Evolutionary conservation across 2,888 invertebrate genomes (phyloP).

Genomic region (Protophormia terraenovae): DNA sequence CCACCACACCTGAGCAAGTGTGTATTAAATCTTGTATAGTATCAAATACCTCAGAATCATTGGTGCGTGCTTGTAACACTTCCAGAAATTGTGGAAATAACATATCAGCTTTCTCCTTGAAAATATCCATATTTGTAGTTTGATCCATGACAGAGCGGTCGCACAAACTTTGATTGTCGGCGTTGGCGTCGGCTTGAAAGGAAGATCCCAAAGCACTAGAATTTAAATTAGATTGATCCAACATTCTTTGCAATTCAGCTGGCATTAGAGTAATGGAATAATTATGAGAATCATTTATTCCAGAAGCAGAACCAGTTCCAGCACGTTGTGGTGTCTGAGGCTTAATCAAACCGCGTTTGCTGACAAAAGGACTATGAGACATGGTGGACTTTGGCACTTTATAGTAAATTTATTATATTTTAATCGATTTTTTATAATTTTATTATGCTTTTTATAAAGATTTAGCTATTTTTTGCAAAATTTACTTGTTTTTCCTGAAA

Average conservation of each 20-base stretch:
- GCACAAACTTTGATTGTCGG: constrained; percentile 67
- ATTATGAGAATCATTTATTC: constrained; percentile 59
- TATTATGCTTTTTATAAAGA: background rate
- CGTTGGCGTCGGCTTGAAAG: constrained; percentile 48
- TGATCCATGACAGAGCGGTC: constrained; percentile 63
- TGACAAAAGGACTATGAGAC: constrained; percentile 70
- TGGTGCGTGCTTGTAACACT: constrained; percentile 77
- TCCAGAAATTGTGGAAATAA: constrained; percentile 79
- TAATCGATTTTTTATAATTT: background rate
- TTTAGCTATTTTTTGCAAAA: background rate
- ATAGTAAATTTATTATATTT: background rate
- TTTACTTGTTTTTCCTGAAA: constrained; percentile 5
- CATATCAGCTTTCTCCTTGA: constrained; percentile 75
- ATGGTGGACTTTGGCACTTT: constrained; percentile 17
- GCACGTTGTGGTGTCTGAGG: constrained; percentile 54
- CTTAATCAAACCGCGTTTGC: constrained; percentile 68
- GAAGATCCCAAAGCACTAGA: constrained; percentile 51
- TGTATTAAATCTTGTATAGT: constrained; percentile 76
- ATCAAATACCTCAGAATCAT: constrained; percentile 76
- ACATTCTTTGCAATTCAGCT: constrained; percentile 72
- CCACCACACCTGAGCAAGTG: constrained; percentile 75
- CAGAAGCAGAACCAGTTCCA: background rate
- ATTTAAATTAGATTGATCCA: constrained; percentile 67
- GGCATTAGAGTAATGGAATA: constrained; percentile 75
- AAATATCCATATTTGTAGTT: constrained; percentile 47